These are phyloP conservation scores for Corynorhinus townsendii DNA, from an alignment of 2,113 vertebrate species.

Conservation along the genomic window DNA sequence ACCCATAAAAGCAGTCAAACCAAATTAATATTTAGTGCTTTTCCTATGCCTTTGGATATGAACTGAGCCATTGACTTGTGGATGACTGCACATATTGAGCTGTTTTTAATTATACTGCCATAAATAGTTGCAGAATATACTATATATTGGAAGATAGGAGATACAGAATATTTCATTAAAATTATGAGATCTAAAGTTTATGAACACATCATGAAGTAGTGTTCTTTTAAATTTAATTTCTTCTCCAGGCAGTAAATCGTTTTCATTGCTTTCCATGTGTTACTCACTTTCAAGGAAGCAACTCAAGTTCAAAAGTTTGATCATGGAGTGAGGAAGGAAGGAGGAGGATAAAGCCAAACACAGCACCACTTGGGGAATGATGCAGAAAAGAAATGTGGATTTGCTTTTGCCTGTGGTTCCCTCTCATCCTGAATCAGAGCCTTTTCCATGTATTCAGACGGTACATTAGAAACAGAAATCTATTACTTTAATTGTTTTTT, in stretches of 20 bases:
- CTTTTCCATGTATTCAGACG: background rate
- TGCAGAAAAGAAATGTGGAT: background rate
- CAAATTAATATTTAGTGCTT: background rate
- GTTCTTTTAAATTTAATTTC: background rate
- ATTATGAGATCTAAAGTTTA: constrained; percentile 2
- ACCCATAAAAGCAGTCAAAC: background rate
- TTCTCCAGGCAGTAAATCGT: background rate
- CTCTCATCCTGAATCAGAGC: background rate
- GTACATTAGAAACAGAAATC: background rate
- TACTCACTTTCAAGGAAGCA: constrained; percentile 26
- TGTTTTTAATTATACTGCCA: background rate
- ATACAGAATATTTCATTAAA: background rate
- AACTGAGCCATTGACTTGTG: background rate
- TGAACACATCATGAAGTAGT: background rate
- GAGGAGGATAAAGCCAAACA: background rate
- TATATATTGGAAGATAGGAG: background rate
- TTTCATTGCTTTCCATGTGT: background rate
- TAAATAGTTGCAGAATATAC: background rate
- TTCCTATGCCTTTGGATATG: background rate
- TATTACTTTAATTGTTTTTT: background rate
- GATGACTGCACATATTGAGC: background rate
- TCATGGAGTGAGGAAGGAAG: background rate
- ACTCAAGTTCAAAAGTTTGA: background rate
- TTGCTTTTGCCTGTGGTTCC: background rate
- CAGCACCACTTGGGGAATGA: background rate